Evolutionary conservation across 2,113 vertebrate species (phyloP), one percentile per base, ranked within the genome.

Genomic region (Stomatorhinus ivindoensis): DNA sequence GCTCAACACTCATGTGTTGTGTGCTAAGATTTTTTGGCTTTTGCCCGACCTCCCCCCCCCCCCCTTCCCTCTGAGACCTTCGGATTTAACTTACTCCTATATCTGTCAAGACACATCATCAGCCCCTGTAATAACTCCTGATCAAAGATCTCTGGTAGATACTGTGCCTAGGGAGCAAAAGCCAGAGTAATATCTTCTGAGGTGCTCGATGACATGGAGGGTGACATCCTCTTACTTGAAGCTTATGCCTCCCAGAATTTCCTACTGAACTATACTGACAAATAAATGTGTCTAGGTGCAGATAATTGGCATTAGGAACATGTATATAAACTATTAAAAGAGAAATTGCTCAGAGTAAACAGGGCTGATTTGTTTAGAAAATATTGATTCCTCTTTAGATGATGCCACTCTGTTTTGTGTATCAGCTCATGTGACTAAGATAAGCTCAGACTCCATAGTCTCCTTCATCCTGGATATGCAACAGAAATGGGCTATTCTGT

Each of bases 301-400:
- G 21, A 50, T 31, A 50, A 88, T 88, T 35, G 19, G n/a, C n/a
- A 27, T 50, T 76, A 9, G 39, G 39, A 46, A n/a, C 42, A 24
- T 44, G 46, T 9, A 50, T 88, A 27, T 42, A 31, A 35, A 35
- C 8, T 31, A 80, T 47, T 88, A 3, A 50, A 84, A 35, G 44
- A 84, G 44, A 21, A 51, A 85, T 87, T 87, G 42, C 76, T 76
- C 39, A 31, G n/a, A 80, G 44, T 73, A 88, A 42, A 53, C 89
- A 27, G 35, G 24, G 89, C 92, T 89, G 88, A 58, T 80, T 88
- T 88, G 90, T 92, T 90, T 69, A 83, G 92, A 92, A 93, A 90
- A 13, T 91, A 94, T 95, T 53, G 93, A 95, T 95, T 94, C 89
- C 88, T 76, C 90, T 21, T 51, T 44, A 48, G 76, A 89, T 91